Evolutionary conservation across 2,113 vertebrate genomes (phyloP).

Genomic region (Mirounga angustirostris): DNA sequence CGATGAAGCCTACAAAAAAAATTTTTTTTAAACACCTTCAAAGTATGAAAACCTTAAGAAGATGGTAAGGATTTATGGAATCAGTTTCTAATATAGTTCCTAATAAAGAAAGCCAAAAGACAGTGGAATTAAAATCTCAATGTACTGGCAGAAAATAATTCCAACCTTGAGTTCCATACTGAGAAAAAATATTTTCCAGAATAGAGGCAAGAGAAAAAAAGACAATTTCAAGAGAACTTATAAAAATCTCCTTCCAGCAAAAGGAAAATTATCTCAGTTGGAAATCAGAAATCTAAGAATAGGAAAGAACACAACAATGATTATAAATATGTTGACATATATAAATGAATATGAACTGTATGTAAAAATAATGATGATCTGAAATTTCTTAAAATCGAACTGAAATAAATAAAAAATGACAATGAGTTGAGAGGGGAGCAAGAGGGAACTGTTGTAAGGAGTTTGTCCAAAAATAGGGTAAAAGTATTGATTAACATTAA

Average conservation of each 20-base stretch:
- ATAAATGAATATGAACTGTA: background rate
- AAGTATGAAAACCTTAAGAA: background rate
- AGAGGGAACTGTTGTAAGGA: background rate
- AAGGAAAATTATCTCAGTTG: background rate
- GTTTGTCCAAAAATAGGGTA: background rate
- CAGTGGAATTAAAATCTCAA: background rate
- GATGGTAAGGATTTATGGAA: background rate
- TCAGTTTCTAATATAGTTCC: background rate
- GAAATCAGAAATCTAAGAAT: background rate
- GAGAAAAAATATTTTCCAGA: background rate
- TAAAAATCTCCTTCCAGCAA: background rate
- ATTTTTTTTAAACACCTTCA: background rate
- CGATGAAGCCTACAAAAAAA: background rate
- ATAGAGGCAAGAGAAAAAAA: background rate
- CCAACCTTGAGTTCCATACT: background rate
- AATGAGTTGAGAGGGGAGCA: background rate
- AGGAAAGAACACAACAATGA: background rate
- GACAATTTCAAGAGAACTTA: background rate
- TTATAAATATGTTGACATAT: background rate
- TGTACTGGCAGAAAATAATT: background rate
- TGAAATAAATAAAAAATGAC: background rate
- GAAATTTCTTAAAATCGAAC: background rate
- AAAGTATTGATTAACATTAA: background rate
- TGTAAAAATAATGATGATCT: background rate
- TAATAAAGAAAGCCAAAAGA: background rate